Evolutionary conservation across 2,797 vertebrate genomes (phyloP), one percentile per base, ranked within the genome.

Genomic region (Notoglanidium macrostoma): DNA sequence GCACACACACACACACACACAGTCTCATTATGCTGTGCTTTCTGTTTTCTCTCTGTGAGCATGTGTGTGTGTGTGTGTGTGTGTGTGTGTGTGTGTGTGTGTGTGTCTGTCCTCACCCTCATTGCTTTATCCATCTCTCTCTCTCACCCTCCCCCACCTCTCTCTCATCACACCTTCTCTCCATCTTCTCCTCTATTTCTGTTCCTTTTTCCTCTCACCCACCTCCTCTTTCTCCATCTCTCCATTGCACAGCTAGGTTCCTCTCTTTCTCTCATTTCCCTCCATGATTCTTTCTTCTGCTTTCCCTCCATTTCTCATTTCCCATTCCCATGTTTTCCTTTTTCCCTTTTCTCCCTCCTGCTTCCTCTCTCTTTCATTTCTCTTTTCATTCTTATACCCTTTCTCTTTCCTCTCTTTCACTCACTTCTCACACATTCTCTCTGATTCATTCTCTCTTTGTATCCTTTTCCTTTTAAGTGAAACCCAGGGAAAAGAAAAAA

Each of bases 191-290:
- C 79, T 85, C 74, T 84, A 51, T 74, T 32, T 86, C 82, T 14
- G 73, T 89, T 79, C 54, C 61, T 63, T 26, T 26, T 46, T 10
- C 46, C 80, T 54, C 87, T 86, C 59, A 87, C 51, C 26, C 87
- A 26, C 55, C 78, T 49, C 87, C 82, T 84, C 83, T 88, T 51
- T 88, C 85, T 89, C 88, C 5, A 35, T 85, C 67, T 79, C 85
- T 88, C 86, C 23, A 10, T 1, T 73, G 7, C 26, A 26, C 29
- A 68, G 15, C 65, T 32, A 15, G 57, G 57, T 21, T 59, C 17
- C 12, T 72, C 35, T 82, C 78, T 81, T 73, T 68, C 70, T 85
- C 80, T 80, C 61, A n/a, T 72, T 89, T 91, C 83, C 83, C 85
- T 76, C 84, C 82, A 79, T 78, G 72, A 26, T 82, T 86, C 88